Percentiles rank a stretch among this genome's conserved stretches.
Conservation (phyloP, 2,797 vertebrate genomes). For the Pseudochirops corinnae region DNA sequence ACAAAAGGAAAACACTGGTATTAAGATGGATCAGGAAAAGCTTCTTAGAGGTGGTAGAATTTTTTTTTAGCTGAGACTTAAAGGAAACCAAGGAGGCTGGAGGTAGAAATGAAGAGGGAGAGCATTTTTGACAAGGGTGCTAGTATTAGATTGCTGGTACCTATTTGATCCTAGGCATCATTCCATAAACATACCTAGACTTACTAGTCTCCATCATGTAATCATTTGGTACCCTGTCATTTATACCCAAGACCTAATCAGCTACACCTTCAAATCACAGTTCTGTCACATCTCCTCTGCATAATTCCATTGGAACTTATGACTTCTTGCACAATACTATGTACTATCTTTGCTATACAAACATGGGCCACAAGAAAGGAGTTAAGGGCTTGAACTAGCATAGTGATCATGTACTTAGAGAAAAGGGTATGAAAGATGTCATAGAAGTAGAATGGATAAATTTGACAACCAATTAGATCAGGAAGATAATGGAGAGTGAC, state of each 20-base stretch:
- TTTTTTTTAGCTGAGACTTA: neutral
- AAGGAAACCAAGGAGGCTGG: neutral
- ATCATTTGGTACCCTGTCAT: neutral
- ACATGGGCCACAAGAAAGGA: neutral
- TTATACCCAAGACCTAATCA: neutral
- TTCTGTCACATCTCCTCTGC: neutral
- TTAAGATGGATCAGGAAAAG: neutral
- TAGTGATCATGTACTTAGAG: neutral
- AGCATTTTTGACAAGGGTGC: neutral
- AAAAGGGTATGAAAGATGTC: neutral
- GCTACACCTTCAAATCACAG: neutral
- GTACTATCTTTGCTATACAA: neutral
- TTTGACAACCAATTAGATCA: neutral
- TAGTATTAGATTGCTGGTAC: neutral
- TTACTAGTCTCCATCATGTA: neutral
- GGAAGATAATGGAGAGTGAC: neutral
- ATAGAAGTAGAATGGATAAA: neutral
- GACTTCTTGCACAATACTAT: neutral
- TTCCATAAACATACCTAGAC: neutral
- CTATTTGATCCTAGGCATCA: neutral
- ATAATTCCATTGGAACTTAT: neutral
- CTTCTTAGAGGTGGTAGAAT: neutral
- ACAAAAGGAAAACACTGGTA: neutral
- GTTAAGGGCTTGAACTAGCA: neutral
- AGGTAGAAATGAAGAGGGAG: neutral